These are phyloP conservation scores for Sebastes kiyomatsui DNA, from an alignment of 2,797 vertebrate genomes.

Conservation along the genomic window DNA sequence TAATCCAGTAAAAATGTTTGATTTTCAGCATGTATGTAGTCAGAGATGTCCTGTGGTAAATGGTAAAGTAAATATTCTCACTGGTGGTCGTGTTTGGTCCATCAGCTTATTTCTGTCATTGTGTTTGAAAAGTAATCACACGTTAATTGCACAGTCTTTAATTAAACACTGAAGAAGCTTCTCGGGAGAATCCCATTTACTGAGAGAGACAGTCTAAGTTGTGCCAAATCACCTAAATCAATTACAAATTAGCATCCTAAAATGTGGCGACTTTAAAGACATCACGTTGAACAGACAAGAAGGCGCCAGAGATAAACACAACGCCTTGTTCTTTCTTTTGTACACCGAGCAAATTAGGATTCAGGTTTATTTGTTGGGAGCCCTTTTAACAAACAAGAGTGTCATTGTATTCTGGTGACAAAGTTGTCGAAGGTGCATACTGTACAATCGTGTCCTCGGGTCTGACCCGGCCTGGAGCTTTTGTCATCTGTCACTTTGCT, in stretches of 20 bases:
- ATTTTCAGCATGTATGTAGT: too few relatives aligned
- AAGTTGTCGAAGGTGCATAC: background rate
- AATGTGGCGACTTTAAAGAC: constrained; percentile 4
- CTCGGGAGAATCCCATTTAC: constrained; percentile 34
- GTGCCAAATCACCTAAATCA: constrained; percentile 19
- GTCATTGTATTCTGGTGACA: background rate
- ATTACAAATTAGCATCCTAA: constrained; percentile 20
- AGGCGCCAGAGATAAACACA: background rate
- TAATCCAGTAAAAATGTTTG: too few relatives aligned
- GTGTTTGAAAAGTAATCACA: constrained; percentile 15
- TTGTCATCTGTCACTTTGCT: background rate
- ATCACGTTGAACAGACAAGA: background rate
- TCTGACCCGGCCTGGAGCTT: constrained; percentile 18
- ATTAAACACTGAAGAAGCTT: constrained; percentile 16
- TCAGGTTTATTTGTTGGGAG: background rate
- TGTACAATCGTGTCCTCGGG: constrained; percentile 1
- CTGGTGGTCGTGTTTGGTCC: background rate
- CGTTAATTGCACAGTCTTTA: constrained; percentile 16
- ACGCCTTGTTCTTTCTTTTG: background rate
- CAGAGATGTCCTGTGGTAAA: background rate
- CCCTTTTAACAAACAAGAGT: background rate
- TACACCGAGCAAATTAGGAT: background rate
- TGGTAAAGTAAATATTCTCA: background rate
- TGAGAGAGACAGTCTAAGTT: constrained; percentile 6
- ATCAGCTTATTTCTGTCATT: constrained; percentile 3